Base-by-base conservation (phyloP, 2,113 vertebrate genomes). In the Colistium nudipinnis region DNA sequence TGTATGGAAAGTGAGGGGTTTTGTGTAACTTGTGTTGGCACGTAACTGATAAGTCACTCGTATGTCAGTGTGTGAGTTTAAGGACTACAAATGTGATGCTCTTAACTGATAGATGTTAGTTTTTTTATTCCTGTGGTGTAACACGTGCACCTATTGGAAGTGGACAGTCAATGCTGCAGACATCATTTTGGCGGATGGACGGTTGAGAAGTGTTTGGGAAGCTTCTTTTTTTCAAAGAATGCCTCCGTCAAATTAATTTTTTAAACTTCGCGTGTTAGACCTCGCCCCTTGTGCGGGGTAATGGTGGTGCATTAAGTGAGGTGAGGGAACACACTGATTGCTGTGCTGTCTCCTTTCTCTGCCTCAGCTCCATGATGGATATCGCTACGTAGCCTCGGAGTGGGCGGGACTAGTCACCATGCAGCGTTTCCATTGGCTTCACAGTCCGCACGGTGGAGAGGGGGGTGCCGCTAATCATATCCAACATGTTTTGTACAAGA, bases 401-500 rank as follows among this genome's bases (percentile, higher is more conserved):
- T 92, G 95, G 98, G 97, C 93, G 98, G 95, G 95, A 95, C 95
- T 93, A 90, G 73, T 24, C 64, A 38, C 64, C 83, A 93, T 85
- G 90, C 82, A 84, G 94, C 89, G 77, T 92, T 95, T 88, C 92
- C 94, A 98, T 98, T 99, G 98, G 98, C 93, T 95, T 91, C 83
- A 86, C 90, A 87, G 90, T 86, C 86, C 90, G 94, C 94, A 92
- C 94, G 94, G 94, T 89, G 90, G 89, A 94, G 95, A 94, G 94
- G 96, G 94, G 95, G 96, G 94, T 94, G 95, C 96, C 93, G 95
- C 96, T 96, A 96, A 98, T 97, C 95, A 96, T 96, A 98, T 96
- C 96, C 97, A 97, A 94, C 95, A 97, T 99, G 97, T 98, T 99
- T 98, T 99, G 95, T 95, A 96, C 96, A 96, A 98, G 98, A 99